phyloP scores from a whole-genome alignment of 2,888 invertebrate species.

The Mesopsocus fuscifrons region DNA sequence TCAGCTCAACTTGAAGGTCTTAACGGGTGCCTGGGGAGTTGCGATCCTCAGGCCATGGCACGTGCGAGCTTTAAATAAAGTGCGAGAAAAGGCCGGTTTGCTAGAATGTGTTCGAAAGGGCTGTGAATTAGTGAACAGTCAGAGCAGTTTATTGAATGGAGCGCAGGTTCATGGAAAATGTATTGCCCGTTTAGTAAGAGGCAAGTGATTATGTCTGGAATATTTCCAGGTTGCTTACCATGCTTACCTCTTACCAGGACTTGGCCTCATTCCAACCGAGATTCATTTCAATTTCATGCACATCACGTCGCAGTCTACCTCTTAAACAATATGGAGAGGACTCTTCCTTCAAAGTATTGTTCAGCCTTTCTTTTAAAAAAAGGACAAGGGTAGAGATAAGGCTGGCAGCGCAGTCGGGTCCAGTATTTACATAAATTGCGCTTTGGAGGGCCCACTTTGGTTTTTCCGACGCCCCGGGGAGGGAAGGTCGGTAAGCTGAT shows the following conservation, averaged over 20 bases:
- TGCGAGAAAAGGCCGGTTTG: no score
- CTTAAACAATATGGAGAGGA: no score
- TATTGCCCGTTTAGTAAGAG: conserved; percentile 8
- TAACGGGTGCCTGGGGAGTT: no score
- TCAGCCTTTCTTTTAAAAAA: no score
- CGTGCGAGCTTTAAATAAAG: no score
- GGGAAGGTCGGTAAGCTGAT: conserved; percentile 9
- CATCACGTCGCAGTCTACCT: no score
- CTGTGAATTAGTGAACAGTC: not conserved
- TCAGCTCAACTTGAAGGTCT: no score
- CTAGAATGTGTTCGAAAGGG: no score
- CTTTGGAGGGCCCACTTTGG: not conserved
- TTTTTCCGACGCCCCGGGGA: not conserved
- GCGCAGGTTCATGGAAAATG: conserved; percentile 1
- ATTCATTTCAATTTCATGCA: conserved; percentile 9
- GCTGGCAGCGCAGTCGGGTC: no score
- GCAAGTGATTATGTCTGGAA: conserved; percentile 10
- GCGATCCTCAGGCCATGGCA: no score
- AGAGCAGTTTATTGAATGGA: not conserved
- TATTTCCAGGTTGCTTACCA: conserved; percentile 7
- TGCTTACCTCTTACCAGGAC: not conserved
- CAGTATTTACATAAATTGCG: conserved; percentile 3
- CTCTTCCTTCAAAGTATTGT: no score
- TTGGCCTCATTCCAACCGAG: conserved; percentile 4
- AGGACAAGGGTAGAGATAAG: no score